phyloP scores from a whole-genome alignment of 2,888 invertebrate genomes.

The Periphyllus acericola region DNA sequence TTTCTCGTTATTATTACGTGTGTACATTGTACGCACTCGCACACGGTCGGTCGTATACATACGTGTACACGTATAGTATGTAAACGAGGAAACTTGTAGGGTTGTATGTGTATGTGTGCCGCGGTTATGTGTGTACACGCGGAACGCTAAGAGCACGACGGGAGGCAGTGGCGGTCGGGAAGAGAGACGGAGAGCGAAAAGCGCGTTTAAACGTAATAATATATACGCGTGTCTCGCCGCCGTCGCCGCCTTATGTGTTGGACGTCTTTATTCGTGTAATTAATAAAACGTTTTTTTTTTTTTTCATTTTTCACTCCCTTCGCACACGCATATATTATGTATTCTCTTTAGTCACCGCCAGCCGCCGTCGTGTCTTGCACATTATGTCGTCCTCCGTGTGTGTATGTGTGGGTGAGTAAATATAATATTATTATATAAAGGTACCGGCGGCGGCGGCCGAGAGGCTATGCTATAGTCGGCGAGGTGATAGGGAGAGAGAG shows the following conservation, averaged over 20 bases:
- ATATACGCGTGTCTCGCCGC: background rate
- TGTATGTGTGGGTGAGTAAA: slow-evolving; percentile 38
- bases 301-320: slow-evolving; percentile 3
- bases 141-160: background rate
- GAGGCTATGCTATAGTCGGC: background rate
- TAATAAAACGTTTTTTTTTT: slow-evolving; percentile 46
- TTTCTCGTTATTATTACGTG: slow-evolving; percentile 27
- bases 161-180: background rate
- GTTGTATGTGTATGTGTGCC: background rate
- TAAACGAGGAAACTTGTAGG: background rate
- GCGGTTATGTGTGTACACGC: background rate
- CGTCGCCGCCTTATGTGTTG: slow-evolving; percentile 29
- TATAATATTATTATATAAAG: slow-evolving; percentile 13
- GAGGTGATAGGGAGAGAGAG: too few species aligned
- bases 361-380: slow-evolving; percentile 35
- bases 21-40: background rate
- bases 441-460: background rate
- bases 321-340: too few species aligned
- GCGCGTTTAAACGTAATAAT: background rate
- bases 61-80: background rate
- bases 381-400: background rate
- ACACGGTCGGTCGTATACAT: background rate
- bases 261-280: slow-evolving; percentile 60
- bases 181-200: background rate
- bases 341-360: slow-evolving; percentile 6